These are phyloP conservation scores for Trachemys scripta DNA, from an alignment of 2,113 vertebrate species.

Conservation along the genomic window DNA sequence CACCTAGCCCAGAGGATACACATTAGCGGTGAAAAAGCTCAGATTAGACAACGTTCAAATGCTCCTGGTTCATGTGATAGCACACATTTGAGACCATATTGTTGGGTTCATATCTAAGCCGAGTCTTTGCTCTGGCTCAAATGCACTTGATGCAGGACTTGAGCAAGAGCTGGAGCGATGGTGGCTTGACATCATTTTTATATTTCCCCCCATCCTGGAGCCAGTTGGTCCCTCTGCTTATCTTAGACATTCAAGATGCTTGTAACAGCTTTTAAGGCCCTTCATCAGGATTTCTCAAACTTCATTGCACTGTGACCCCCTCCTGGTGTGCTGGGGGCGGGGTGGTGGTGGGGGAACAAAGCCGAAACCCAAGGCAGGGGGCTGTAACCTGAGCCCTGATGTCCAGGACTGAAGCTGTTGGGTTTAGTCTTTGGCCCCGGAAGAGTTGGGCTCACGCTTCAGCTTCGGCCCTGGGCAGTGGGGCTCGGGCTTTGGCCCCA, in stretches of 20 bases:
- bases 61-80: not conserved
- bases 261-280: not conserved
- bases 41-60: rapidly evolving
- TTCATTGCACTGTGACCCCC: no score
- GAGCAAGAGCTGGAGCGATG: not conserved
- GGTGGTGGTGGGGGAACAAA: no score
- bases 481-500: no score
- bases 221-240: not conserved
- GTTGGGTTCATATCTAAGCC: rapidly evolving
- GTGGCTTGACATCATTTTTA: not conserved
- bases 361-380: no score
- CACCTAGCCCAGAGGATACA: not conserved
- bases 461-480: no score
- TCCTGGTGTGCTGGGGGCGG: no score
- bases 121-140: not conserved
- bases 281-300: no score
- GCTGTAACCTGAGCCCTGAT: no score
- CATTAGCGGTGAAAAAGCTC: not conserved
- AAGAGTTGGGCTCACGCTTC: no score
- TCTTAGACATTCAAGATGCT: not conserved
- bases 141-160: rapidly evolving
- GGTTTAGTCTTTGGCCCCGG: no score
- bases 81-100: no score
- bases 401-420: no score
- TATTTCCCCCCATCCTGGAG: not conserved